A percentile compares a stretch with the other conserved stretches of the same genome.
These are phyloP conservation scores for Drosophila hydei DNA, from an alignment of 1,140 invertebrate genomes.

Conservation along the genomic window DNA sequence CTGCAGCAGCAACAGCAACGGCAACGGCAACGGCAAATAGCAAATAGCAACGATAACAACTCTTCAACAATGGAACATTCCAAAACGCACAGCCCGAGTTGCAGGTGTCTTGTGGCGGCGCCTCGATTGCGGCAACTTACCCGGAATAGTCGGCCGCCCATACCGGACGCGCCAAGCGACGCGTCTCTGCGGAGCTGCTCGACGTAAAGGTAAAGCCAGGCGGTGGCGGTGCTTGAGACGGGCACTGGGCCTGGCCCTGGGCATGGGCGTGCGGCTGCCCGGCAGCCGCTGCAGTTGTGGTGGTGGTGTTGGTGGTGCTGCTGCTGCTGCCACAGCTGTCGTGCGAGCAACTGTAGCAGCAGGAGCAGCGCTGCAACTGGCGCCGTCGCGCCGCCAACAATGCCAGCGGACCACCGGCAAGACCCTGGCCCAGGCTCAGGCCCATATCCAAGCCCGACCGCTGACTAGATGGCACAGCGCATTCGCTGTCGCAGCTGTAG, in stretches of 20 bases:
- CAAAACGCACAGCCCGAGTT: slow-evolving; percentile 32
- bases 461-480: slow-evolving; percentile 34
- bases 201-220: slow-evolving; percentile 70
- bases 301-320: slow-evolving; percentile 54
- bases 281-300: slow-evolving; percentile 55
- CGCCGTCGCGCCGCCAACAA: slow-evolving; percentile 78
- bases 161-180: slow-evolving; percentile 84
- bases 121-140: slow-evolving; percentile 84
- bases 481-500: slow-evolving; percentile 80
- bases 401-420: slow-evolving; percentile 60
- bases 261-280: slow-evolving; percentile 28
- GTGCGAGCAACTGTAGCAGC: slow-evolving; percentile 63
- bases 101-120: slow-evolving; percentile 23
- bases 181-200: slow-evolving; percentile 80
- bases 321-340: slow-evolving; percentile 34
- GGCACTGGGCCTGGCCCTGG: background rate
- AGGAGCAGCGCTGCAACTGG: slow-evolving; percentile 58
- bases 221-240: slow-evolving; percentile 6
- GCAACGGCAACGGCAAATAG: slow-evolving; percentile 29
- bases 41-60: slow-evolving; percentile 48
- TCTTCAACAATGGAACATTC: slow-evolving; percentile 63
- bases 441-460: slow-evolving; percentile 28
- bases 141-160: slow-evolving; percentile 87
- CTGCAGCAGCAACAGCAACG: slow-evolving; percentile 25
- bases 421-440: slow-evolving; percentile 35